Conservation (phyloP, 1,140 invertebrate species). For the Calliphora vicina region DNA sequence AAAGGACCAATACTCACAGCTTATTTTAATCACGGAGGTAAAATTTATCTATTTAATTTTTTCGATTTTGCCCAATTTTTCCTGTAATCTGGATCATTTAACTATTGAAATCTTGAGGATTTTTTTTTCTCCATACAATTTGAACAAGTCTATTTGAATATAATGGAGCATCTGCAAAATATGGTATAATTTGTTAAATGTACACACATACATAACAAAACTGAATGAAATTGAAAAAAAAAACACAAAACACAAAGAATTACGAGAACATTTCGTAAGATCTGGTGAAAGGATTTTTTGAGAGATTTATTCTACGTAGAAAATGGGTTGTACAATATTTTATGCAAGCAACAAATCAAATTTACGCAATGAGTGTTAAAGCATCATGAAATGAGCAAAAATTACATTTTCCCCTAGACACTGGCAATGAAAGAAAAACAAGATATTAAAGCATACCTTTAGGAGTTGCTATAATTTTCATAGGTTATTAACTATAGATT, state of each 20-base stretch:
- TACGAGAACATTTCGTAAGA: neutral
- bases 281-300: neutral
- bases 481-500: no score
- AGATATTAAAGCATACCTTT: neutral
- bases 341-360: neutral
- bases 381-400: neutral
- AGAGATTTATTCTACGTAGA: neutral
- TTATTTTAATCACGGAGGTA: no score
- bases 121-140: no score
- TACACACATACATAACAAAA: neutral
- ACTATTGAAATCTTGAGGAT: no score
- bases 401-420: neutral
- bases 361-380: neutral
- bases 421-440: neutral
- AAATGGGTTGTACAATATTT: neutral
- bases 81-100: no score
- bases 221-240: neutral
- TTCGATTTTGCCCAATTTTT: no score
- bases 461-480: neutral
- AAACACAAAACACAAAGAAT: neutral
- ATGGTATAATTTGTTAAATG: neutral
- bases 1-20: no score
- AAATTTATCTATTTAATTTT: no score
- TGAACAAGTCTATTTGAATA: no score
- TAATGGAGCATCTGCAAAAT: neutral